Percentiles rank a stretch among this genome's conserved stretches.
phyloP scores from a whole-genome alignment of 1,140 invertebrate species.

The Heliconius hewitsoni region DNA sequence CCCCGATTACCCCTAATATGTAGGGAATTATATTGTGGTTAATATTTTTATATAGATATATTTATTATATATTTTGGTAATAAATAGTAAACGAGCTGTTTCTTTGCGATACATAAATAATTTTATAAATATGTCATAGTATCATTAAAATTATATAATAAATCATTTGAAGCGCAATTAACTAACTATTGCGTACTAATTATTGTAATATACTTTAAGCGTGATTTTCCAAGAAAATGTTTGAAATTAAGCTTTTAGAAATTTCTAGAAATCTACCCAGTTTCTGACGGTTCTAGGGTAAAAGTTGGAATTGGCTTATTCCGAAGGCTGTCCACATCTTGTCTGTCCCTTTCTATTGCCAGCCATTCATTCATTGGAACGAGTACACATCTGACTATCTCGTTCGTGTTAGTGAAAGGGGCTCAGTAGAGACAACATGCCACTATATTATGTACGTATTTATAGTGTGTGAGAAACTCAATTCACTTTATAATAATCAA shows the following conservation, averaged over 20 bases:
- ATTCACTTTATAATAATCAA: too few species aligned
- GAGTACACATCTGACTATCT: constrained; percentile 38
- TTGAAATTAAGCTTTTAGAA: constrained; percentile 25
- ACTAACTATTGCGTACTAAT: background rate
- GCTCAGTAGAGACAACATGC: constrained; percentile 45
- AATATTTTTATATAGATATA: too few species aligned
- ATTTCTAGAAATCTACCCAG: constrained; percentile 19
- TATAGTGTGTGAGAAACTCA: too few species aligned
- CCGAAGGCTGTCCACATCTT: constrained; percentile 40
- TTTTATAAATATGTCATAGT: background rate
- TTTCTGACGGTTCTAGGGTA: constrained; percentile 28
- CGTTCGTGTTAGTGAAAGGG: constrained; percentile 58
- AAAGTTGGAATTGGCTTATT: constrained; percentile 33
- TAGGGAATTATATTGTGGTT: too few species aligned
- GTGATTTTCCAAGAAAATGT: background rate
- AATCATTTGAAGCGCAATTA: background rate
- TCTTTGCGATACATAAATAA: background rate
- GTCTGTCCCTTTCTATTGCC: constrained; percentile 38
- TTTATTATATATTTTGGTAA: too few species aligned
- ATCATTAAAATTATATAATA: constrained; percentile 2
- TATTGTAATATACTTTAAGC: background rate
- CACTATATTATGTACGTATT: background rate
- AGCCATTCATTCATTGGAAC: constrained; percentile 42
- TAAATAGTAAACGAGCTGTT: background rate
- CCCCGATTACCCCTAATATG: background rate